Conservation (phyloP, 2,888 invertebrate species). For the Oxyscelio sp. region DNA sequence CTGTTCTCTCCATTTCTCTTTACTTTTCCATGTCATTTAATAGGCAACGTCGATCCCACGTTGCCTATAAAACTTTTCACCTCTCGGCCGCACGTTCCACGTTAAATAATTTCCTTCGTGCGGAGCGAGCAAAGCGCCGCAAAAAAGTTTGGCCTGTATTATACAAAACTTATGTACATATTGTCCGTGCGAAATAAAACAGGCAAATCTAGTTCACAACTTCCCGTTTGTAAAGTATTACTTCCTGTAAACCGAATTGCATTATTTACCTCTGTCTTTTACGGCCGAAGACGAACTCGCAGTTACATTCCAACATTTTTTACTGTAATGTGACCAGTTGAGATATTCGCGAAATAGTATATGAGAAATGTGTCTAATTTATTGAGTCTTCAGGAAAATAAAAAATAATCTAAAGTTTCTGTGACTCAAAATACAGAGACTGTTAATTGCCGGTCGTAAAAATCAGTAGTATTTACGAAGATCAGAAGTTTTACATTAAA, state of each 20-base stretch:
- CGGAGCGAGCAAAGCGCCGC: slow-evolving; percentile 10
- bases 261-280: slow-evolving; percentile 49
- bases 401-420: too few species aligned
- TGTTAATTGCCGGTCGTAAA: too few species aligned
- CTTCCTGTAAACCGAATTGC: slow-evolving; percentile 46
- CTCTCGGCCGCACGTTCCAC: slow-evolving; percentile 49
- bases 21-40: slow-evolving; percentile 39
- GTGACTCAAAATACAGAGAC: too few species aligned
- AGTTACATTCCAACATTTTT: neutral
- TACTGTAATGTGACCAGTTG: neutral
- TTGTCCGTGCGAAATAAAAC: slow-evolving; percentile 55
- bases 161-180: slow-evolving; percentile 50
- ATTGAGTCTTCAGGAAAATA: too few species aligned
- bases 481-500: too few species aligned
- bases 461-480: too few species aligned
- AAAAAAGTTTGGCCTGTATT: slow-evolving; percentile 50
- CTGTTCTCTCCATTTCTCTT: slow-evolving; percentile 14
- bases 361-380: too few species aligned
- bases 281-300: slow-evolving; percentile 2
- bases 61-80: slow-evolving; percentile 64
- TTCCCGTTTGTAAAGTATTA: slow-evolving; percentile 62
- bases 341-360: slow-evolving; percentile 31
- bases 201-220: slow-evolving; percentile 45
- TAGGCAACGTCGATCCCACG: slow-evolving; percentile 62
- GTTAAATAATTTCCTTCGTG: slow-evolving; percentile 63